Evolutionary conservation across 2,113 vertebrate genomes (phyloP).

Genomic region (Pseudorasbora parva): DNA sequence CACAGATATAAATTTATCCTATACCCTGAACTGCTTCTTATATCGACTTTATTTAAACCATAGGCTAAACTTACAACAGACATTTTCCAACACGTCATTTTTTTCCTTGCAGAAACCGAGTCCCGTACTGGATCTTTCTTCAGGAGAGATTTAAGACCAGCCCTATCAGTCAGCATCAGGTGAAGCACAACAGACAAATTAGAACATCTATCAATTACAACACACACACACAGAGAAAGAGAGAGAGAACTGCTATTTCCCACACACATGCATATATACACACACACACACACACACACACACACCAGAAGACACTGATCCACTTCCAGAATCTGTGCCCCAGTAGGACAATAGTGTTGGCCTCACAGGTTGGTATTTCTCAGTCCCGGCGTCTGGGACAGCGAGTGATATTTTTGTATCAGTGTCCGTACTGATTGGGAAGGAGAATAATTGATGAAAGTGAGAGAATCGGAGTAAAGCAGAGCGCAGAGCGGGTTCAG

Average conservation of each 20-base stretch:
- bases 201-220: constrained; percentile 57
- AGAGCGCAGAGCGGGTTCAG: constrained; percentile 84
- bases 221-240: neutral
- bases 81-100: constrained; percentile 49
- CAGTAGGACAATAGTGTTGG: constrained; percentile 68
- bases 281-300: constrained; percentile 2
- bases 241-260: constrained; percentile 1
- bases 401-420: constrained; percentile 80
- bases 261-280: neutral
- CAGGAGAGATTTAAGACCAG: constrained; percentile 34
- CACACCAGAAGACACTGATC: constrained; percentile 59
- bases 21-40: too few species aligned
- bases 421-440: constrained; percentile 85
- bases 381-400: constrained; percentile 74
- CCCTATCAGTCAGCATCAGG: constrained; percentile 60
- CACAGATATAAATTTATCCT: too few species aligned
- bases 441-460: constrained; percentile 91
- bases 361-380: constrained; percentile 70
- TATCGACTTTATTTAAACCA: constrained; percentile 10
- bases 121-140: neutral
- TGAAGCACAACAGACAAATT: constrained; percentile 61
- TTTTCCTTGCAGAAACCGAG: constrained; percentile 36
- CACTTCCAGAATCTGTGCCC: constrained; percentile 59
- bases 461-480: constrained; percentile 69
- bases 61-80: constrained; percentile 18